Evolutionary conservation across 2,888 invertebrate genomes (phyloP).

Genomic region (Dynastes grantii): DNA sequence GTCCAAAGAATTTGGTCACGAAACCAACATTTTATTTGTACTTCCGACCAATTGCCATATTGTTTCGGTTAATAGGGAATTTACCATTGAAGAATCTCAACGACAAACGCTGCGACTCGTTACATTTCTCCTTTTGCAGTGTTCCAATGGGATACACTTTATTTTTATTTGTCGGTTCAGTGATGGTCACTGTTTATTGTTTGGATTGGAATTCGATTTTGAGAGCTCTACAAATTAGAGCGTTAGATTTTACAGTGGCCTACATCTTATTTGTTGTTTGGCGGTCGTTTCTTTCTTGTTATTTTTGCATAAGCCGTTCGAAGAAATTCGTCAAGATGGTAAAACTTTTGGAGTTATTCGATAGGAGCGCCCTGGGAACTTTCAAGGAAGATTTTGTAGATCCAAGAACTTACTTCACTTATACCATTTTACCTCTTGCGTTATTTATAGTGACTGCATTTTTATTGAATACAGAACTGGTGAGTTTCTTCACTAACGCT

Average conservation of each 20-base stretch:
- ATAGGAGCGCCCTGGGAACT: background rate
- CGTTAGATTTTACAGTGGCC: background rate
- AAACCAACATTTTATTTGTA: background rate
- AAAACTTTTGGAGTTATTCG: conserved; percentile 47
- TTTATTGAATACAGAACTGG: background rate
- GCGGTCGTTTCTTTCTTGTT: conserved; percentile 40
- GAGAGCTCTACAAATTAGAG: too few relatives aligned
- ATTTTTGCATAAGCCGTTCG: conserved; percentile 45
- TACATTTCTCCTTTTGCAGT: background rate
- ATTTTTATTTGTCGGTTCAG: background rate
- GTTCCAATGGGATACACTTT: background rate
- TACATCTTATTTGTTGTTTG: background rate
- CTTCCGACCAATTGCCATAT: background rate
- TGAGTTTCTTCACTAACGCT: background rate
- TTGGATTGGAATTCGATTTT: background rate
- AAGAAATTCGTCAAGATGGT: conserved; percentile 48
- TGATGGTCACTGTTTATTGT: background rate
- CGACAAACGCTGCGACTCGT: background rate
- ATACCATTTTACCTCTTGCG: background rate
- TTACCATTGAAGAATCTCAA: conserved; percentile 1
- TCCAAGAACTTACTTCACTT: background rate
- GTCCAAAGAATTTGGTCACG: background rate
- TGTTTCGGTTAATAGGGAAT: background rate
- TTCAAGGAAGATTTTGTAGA: background rate
- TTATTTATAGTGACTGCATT: background rate